These are phyloP conservation scores for Acromyrmex echinatior DNA, from an alignment of 1,140 invertebrate species.

Conservation along the genomic window DNA sequence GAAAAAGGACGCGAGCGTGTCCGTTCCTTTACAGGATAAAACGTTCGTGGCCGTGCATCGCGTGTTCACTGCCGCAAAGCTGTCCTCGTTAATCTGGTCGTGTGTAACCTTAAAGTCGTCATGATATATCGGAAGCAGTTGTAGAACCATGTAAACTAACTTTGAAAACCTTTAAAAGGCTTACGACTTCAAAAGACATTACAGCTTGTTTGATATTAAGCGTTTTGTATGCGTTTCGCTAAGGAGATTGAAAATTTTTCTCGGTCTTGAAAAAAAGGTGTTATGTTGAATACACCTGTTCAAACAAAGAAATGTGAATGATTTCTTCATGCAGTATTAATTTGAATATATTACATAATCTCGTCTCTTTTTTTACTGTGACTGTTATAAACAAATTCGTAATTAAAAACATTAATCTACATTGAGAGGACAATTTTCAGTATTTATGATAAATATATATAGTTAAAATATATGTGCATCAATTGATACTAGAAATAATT, in stretches of 20 bases:
- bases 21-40: slow-evolving; percentile 49
- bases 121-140: slow-evolving; percentile 52
- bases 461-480: no score
- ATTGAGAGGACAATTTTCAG: no score
- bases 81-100: slow-evolving; percentile 55
- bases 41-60: slow-evolving; percentile 54
- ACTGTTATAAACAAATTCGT: neutral
- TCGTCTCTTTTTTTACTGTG: neutral
- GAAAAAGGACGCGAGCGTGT: slow-evolving; percentile 40
- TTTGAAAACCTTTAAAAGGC: slow-evolving; percentile 30
- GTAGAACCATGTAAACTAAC: slow-evolving; percentile 33
- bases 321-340: neutral
- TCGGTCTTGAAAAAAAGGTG: neutral
- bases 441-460: no score
- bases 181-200: slow-evolving; percentile 10
- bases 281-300: neutral
- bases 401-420: neutral
- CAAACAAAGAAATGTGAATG: neutral
- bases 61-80: slow-evolving; percentile 27
- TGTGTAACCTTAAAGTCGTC: slow-evolving; percentile 47
- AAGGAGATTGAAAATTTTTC: slow-evolving; percentile 22
- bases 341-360: neutral
- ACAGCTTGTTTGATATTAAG: neutral
- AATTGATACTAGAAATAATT: no score
- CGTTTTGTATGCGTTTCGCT: neutral